These are phyloP conservation scores for Cyphotilapia sp. DNA, from an alignment of 2,113 vertebrate species.

Conservation along the genomic window DNA sequence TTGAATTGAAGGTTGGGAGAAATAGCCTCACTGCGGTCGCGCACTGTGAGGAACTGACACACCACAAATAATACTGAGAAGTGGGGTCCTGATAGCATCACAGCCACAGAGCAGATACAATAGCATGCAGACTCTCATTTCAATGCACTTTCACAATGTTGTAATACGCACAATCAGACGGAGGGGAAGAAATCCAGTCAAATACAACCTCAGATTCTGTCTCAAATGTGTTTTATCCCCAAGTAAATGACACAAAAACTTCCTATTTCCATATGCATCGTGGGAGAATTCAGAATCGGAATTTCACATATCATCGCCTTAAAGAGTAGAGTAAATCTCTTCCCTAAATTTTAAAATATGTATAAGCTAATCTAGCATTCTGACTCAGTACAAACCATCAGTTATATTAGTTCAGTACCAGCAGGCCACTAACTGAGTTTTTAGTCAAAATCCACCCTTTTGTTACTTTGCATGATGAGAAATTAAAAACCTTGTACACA, in stretches of 20 bases:
- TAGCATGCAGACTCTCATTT: conserved; percentile 65
- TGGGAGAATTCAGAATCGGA: not conserved
- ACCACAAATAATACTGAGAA: conserved; percentile 74
- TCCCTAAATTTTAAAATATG: not conserved
- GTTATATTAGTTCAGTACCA: not conserved
- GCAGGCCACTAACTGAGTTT: not conserved
- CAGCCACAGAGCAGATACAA: conserved; percentile 61
- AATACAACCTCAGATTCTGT: conserved; percentile 25
- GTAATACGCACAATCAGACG: conserved; percentile 44
- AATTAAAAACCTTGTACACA: not conserved
- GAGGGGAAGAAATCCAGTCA: conserved; percentile 25
- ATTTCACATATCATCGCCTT: not conserved
- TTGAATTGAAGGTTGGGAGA: conserved; percentile 81
- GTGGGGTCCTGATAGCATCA: conserved; percentile 68
- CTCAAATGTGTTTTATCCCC: not conserved
- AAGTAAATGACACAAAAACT: not conserved
- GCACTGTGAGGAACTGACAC: conserved; percentile 76
- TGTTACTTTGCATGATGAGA: not conserved
- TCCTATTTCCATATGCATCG: not conserved
- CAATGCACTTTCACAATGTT: conserved; percentile 66
- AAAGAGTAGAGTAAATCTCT: not conserved
- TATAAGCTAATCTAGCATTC: not conserved
- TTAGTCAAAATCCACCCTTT: not conserved
- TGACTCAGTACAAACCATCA: not conserved
- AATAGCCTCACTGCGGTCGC: conserved; percentile 75